These are phyloP conservation scores for Ctenopoma multispine DNA, from an alignment of 2,797 vertebrate genomes.

Conservation along the genomic window DNA sequence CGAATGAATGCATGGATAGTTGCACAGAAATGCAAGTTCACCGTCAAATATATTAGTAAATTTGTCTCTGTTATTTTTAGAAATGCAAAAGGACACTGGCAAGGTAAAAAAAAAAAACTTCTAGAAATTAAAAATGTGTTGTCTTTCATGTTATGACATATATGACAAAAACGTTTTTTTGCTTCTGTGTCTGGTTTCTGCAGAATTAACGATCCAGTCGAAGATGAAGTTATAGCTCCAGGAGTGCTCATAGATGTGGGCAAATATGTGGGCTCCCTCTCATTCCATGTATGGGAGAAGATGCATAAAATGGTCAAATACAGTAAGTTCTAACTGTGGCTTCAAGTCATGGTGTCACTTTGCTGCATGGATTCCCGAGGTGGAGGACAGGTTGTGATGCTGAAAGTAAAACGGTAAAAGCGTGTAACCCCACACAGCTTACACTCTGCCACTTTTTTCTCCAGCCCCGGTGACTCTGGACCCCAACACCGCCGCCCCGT, in stretches of 20 bases:
- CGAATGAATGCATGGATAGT: not conserved
- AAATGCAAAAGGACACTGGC: slow-evolving; percentile 63
- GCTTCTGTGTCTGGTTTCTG: slow-evolving; percentile 13
- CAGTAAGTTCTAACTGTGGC: slow-evolving; percentile 64
- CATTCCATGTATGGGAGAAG: slow-evolving; percentile 76
- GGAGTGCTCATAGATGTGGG: slow-evolving; percentile 77
- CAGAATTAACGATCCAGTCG: slow-evolving; percentile 47
- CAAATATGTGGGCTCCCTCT: slow-evolving; percentile 73
- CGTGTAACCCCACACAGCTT: slow-evolving; percentile 10
- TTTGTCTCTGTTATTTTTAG: slow-evolving; percentile 45
- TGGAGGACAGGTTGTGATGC: not conserved
- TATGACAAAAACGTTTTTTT: not conserved
- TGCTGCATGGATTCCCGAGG: not conserved
- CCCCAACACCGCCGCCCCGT: slow-evolving; percentile 82
- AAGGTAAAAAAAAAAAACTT: slow-evolving; percentile 59
- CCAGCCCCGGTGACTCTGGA: slow-evolving; percentile 80
- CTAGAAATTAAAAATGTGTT: no score
- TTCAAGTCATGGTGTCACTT: not conserved
- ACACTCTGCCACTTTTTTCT: slow-evolving; percentile 44
- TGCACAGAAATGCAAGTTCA: not conserved
- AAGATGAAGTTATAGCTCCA: slow-evolving; percentile 41
- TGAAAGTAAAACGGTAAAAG: not conserved
- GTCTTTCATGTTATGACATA: no score
- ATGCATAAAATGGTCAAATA: slow-evolving; percentile 73
- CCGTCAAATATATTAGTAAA: not conserved